Evolutionary conservation across 2,888 invertebrate genomes (phyloP).

Genomic region (Leptinotarsa peninsularis): DNA sequence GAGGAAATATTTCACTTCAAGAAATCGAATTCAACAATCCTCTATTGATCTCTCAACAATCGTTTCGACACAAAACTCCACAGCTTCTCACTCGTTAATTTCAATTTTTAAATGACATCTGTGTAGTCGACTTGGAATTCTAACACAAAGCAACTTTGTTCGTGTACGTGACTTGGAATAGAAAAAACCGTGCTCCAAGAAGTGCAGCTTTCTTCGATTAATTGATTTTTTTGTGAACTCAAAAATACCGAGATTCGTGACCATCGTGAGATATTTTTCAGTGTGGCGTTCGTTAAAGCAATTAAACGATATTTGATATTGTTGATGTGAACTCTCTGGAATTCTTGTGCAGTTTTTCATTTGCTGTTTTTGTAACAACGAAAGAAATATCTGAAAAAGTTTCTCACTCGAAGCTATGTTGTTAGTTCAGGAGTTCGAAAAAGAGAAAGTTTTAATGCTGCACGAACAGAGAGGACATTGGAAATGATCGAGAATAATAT

Average conservation of each 20-base stretch:
- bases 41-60: conserved; percentile 4
- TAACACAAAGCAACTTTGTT: conserved; percentile 32
- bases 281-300: conserved; percentile 31
- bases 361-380: conserved; percentile 21
- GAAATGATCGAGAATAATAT: neutral
- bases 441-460: neutral
- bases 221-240: conserved; percentile 39
- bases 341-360: conserved; percentile 24
- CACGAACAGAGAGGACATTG: neutral
- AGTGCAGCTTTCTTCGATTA: conserved; percentile 41
- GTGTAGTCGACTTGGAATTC: neutral
- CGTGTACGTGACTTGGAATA: conserved; percentile 32
- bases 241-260: conserved; percentile 40
- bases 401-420: neutral
- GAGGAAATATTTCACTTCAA: neutral
- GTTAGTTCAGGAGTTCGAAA: neutral
- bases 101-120: conserved; percentile 27
- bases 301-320: conserved; percentile 34
- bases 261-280: conserved; percentile 41
- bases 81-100: neutral
- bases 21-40: neutral
- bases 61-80: conserved; percentile 2
- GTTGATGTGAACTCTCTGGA: conserved; percentile 9
- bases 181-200: conserved; percentile 32
- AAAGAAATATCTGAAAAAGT: conserved; percentile 9